phyloP scores from a whole-genome alignment of 2,113 vertebrate genomes.

The Pterocles burchelli region DNA sequence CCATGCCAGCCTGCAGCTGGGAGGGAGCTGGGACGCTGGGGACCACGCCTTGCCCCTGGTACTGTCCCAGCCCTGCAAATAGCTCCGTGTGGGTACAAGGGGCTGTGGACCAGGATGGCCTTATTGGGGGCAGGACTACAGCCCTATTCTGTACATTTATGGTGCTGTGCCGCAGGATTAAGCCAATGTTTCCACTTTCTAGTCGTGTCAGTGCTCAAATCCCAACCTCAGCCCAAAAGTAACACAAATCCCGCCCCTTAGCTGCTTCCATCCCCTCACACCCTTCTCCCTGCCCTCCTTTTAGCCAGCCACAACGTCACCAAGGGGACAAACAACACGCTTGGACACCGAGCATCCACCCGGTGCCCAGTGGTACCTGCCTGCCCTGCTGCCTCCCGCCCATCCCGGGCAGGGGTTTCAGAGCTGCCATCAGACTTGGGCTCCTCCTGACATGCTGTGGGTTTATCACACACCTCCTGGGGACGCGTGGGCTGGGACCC shows the following conservation, averaged over 20 bases:
- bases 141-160: conserved; percentile 5
- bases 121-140: background rate
- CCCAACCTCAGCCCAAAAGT: conserved; percentile 8
- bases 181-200: conserved; percentile 56
- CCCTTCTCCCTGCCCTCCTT: background rate
- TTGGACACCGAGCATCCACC: background rate
- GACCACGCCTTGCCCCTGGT: background rate
- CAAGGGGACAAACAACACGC: background rate
- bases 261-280: conserved; percentile 13
- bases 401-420: background rate
- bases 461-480: background rate
- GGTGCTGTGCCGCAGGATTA: background rate
- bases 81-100: background rate
- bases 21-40: background rate
- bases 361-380: background rate
- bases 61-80: background rate
- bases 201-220: background rate
- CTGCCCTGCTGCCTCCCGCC: background rate
- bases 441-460: background rate
- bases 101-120: background rate
- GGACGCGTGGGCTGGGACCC: background rate
- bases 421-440: background rate
- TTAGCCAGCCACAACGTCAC: background rate
- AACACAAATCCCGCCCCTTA: background rate
- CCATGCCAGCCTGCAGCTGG: background rate